Conservation (phyloP, 1,140 invertebrate genomes). For the Lordiphosa clarofinis region DNA sequence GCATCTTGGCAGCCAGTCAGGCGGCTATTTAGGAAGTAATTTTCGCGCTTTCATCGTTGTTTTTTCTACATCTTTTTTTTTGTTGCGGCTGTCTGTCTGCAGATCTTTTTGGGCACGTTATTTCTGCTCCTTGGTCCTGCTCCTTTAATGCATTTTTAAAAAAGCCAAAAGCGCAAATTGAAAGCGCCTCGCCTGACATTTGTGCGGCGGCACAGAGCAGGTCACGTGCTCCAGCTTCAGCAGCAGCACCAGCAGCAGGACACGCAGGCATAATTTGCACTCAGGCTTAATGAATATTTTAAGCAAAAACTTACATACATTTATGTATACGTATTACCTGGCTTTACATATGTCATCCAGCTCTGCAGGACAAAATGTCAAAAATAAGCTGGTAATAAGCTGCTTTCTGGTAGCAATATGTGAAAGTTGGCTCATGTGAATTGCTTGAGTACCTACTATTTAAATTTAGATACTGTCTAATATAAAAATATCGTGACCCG, state of each 20-base stretch:
- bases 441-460: too few relatives aligned
- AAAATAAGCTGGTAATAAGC: conserved; percentile 48
- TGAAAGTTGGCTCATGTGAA: not conserved
- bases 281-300: conserved; percentile 75
- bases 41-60: conserved; percentile 68
- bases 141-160: conserved; percentile 75
- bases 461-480: too few relatives aligned
- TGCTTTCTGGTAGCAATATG: not conserved
- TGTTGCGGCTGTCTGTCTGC: conserved; percentile 41
- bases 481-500: too few relatives aligned
- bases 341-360: conserved; percentile 37
- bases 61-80: conserved; percentile 9
- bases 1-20: conserved; percentile 72
- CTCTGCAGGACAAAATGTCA: conserved; percentile 48
- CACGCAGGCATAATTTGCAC: conserved; percentile 75
- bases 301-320: conserved; percentile 52
- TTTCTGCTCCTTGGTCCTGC: conserved; percentile 44
- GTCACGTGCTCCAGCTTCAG: conserved; percentile 25
- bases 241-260: conserved; percentile 16
- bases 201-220: conserved; percentile 41
- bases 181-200: conserved; percentile 55
- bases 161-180: conserved; percentile 75
- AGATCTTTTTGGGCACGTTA: conserved; percentile 70
- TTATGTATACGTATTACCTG: conserved; percentile 49
- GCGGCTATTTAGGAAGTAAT: conserved; percentile 76